phyloP scores from a whole-genome alignment of 2,797 vertebrate genomes.

The Craterocephalus amniculus region DNA sequence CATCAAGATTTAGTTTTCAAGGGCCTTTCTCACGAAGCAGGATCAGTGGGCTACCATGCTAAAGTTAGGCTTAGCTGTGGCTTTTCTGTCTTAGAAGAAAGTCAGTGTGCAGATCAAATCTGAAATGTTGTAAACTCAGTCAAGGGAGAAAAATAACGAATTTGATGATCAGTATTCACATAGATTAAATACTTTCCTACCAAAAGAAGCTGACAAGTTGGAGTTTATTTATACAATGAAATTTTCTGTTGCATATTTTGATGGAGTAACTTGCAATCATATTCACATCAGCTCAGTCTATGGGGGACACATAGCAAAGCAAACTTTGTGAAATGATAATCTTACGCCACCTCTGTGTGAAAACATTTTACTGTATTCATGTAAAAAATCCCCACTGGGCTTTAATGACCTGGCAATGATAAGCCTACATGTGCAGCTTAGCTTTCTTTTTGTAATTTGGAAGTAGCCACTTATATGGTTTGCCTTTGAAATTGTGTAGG shows the following conservation, averaged over 20 bases:
- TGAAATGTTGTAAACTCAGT: constrained; percentile 6
- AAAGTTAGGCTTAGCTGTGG: constrained; percentile 44
- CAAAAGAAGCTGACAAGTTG: background rate
- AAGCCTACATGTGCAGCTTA: constrained; percentile 44
- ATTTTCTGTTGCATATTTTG: constrained; percentile 37
- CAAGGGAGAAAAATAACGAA: background rate
- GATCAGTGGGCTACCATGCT: constrained; percentile 53
- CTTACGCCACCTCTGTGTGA: constrained; percentile 29
- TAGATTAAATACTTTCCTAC: background rate
- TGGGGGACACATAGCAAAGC: constrained; percentile 41
- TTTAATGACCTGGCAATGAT: constrained; percentile 64
- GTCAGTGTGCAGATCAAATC: constrained; percentile 18
- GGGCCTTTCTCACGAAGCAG: constrained; percentile 52
- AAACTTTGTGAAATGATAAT: constrained; percentile 55
- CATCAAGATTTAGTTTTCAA: constrained; percentile 59
- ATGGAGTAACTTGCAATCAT: constrained; percentile 33
- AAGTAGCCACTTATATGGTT: constrained; percentile 21
- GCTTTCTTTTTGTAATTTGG: constrained; percentile 31
- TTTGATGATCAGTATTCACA: constrained; percentile 1
- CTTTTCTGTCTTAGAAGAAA: constrained; percentile 46
- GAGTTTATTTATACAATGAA: constrained; percentile 34
- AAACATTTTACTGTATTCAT: constrained; percentile 53
- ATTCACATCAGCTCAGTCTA: constrained; percentile 40
- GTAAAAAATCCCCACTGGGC: constrained; percentile 34
- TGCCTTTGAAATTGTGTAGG: constrained; percentile 18